Base-by-base conservation (phyloP, 2,888 invertebrate genomes). In the Parnassius mnemosyne region DNA sequence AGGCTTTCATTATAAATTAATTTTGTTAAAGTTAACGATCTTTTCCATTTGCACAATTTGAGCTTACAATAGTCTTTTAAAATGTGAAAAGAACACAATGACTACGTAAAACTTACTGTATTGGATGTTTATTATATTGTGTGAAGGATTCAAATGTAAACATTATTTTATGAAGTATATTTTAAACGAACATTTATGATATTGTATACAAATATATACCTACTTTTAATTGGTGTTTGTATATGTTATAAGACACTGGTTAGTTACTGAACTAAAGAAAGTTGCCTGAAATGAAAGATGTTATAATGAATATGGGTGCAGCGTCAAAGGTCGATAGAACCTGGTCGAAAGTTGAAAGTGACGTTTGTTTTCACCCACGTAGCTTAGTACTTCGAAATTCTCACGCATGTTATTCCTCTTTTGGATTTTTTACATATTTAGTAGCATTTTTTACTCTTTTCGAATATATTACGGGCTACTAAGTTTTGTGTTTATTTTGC, bases 301-400 rank as follows among this genome's bases (percentile, higher is more conserved):
- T 10, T 43, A 43, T 0, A 43, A 43, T 43, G 13, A 13, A 47
- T 47, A 49, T 49, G n/a, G 13, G 13, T 49, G 49, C 49, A 13
- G n/a, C 13, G 16, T 49, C 49, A 49, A 49, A 52, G 52, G 25
- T 52, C 52, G 34, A 52, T 10, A 25, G 25, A 41, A 34, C 20
- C 52, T 52, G 52, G 34, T 25, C 12, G 52, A 34, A 52, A 52
- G 34, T 34, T 52, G 52, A 52, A 52, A 52, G 52, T 52, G 49
- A 49, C 49, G 49, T 9, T 49, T 1, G 13, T 13, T 13, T 49
- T 7, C 49, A 12, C 49, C 49, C 49, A 49, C 49, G 13, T 49
- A n/a, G 13, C 13, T 49, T 1, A 49, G 13, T n/a, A 49, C 13
- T n/a, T 13, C 16, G 13, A 49, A 49, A 13, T 49, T 49, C 49